phyloP scores from a whole-genome alignment of 1,140 invertebrate genomes.

The Brachionus sp. region DNA sequence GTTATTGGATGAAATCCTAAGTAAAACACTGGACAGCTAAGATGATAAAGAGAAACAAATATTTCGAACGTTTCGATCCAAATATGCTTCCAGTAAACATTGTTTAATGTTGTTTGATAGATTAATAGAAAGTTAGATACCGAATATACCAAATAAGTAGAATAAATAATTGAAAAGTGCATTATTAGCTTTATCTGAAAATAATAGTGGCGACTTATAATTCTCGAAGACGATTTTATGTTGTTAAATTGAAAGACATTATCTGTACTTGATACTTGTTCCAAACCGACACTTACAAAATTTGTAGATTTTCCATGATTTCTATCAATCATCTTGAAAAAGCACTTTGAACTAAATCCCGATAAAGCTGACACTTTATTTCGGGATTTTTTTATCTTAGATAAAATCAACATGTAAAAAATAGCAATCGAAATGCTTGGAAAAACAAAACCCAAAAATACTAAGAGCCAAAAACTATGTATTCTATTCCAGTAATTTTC shows the following conservation, averaged over 20 bases:
- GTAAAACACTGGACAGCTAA: conserved; percentile 12
- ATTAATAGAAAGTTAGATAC: conserved; percentile 38
- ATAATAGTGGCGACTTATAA: neutral
- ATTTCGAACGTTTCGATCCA: neutral
- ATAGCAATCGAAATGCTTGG: neutral
- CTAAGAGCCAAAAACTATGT: neutral
- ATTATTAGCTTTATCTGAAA: conserved; percentile 13
- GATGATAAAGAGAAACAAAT: conserved; percentile 35
- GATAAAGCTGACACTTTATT: neutral
- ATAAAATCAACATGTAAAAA: neutral
- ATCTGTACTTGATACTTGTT: neutral
- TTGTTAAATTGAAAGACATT: neutral
- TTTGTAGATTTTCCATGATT: neutral
- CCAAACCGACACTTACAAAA: neutral
- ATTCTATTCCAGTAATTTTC: neutral
- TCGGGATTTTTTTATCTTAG: neutral
- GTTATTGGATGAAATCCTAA: conserved; percentile 35
- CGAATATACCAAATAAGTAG: conserved; percentile 27
- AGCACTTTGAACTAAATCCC: neutral
- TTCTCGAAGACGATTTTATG: neutral
- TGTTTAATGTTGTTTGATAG: neutral
- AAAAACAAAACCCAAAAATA: neutral
- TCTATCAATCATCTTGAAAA: neutral
- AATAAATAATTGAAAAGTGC: conserved; percentile 26
- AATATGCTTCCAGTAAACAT: conserved; percentile 4